A percentile compares a stretch with the other conserved stretches of the same genome.
phyloP scores from a whole-genome alignment of 37 sponge, comb jelly and placozoan genomes.

The Halisarca cf. caerulea region DNA sequence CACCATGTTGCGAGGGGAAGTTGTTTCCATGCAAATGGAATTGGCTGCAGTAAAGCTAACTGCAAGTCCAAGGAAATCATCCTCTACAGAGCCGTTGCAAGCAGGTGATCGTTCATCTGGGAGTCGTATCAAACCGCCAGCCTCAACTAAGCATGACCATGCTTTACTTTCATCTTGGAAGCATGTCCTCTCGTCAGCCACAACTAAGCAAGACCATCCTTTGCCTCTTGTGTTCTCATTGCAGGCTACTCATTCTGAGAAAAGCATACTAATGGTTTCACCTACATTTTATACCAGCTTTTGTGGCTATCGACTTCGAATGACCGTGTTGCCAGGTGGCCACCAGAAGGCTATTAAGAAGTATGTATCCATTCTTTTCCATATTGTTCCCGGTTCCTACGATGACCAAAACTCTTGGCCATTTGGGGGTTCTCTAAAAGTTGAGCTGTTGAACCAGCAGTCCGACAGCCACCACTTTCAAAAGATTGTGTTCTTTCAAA shows the following conservation, averaged over 20 bases:
- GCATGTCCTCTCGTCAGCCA: too few relatives aligned
- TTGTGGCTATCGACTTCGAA: not conserved
- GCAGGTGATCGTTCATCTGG: too few relatives aligned
- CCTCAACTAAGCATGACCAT: too few relatives aligned
- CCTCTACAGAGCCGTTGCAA: too few relatives aligned
- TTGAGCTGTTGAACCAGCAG: not conserved
- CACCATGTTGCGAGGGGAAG: not conserved
- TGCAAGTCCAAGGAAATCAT: too few relatives aligned
- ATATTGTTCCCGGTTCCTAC: not conserved
- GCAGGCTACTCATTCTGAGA: not conserved
- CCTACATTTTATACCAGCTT: not conserved
- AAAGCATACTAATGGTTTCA: not conserved
- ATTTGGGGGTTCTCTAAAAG: not conserved
- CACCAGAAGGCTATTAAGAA: not conserved
- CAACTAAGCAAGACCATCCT: not conserved
- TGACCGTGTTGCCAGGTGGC: not conserved
- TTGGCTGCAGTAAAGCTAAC: not conserved
- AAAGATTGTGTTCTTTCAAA: not conserved
- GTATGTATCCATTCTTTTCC: not conserved
- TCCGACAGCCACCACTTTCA: not conserved
- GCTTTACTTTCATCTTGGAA: too few relatives aligned
- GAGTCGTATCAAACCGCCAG: too few relatives aligned
- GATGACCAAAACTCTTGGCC: not conserved
- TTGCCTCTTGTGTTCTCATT: not conserved
- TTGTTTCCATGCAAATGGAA: not conserved